Base-by-base conservation (phyloP, 2,113 vertebrate genomes). In the Oryzias curvinotus region DNA sequence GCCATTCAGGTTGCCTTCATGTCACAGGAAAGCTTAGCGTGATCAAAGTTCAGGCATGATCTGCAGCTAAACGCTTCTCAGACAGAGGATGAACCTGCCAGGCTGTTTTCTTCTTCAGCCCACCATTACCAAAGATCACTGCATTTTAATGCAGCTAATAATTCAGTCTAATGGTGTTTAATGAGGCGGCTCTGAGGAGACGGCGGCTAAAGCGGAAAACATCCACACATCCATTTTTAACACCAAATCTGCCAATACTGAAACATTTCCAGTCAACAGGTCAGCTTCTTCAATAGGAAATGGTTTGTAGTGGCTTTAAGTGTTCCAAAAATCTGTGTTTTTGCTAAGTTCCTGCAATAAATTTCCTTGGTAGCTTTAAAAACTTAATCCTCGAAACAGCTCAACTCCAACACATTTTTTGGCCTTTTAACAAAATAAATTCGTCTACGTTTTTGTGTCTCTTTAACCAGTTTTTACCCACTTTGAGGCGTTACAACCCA, bases 111-210 rank as follows among this genome's bases (percentile, higher is more conserved):
- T 41, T 73, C 42, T 25, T 57, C 50, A 66, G 17, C 18, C 36
- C 28, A 52, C 57, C 52, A 17, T 47, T 67, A 73, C 62, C n/a
- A 47, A 50, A 58, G 47, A 73, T 67, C 52, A 18, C 13, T 36
- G 21, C n/a, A 42, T 57, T 62, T 52, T 57, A 73, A 73, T 67
- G 57, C 64, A 62, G 26, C 48, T 52, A 57, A 56, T 62, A 47
- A 56, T 42, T 60, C 28, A 16, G 52, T 57, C 57, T 47, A 67
- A 68, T 68, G 42, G 42, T 18, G 21, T 43, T 44, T 54, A 54
- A 57, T 67, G 47, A 62, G 62, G 21, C 53, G 42, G 25, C 42
- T 19, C 46, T 17, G 57, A 3, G 7, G 49, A 43, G 8, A 15
- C 5, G 7, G n/a, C 7, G 30, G 30, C 52, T 42, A 14, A 5